These are phyloP conservation scores for Xylocampa areola DNA, from an alignment of 2,888 invertebrate genomes.

Conservation along the genomic window DNA sequence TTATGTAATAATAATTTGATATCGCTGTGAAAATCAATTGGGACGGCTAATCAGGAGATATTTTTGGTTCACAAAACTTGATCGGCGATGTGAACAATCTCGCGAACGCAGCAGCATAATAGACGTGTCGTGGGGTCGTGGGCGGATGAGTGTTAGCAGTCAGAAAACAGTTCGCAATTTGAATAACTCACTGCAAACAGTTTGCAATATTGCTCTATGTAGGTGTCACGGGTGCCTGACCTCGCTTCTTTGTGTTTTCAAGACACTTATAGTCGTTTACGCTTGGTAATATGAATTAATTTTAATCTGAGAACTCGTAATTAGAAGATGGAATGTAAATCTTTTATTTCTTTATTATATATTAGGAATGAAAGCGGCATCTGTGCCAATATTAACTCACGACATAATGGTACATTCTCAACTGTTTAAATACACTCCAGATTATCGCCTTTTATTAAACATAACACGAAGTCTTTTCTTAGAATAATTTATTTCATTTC, in stretches of 20 bases:
- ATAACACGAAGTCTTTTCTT: conserved; percentile 4
- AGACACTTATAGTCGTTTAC: conserved; percentile 25
- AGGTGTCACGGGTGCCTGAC: conserved; percentile 38
- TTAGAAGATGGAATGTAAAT: conserved; percentile 12
- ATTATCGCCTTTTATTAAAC: conserved; percentile 10
- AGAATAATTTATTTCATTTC: conserved; percentile 7
- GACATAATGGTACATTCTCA: conserved; percentile 9
- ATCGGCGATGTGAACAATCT: conserved; percentile 24
- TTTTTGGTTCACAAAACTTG: conserved; percentile 25
- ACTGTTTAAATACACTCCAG: conserved; percentile 36
- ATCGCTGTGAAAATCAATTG: conserved; percentile 24
- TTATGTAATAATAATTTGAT: conserved; percentile 25
- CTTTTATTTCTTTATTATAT: conserved; percentile 12
- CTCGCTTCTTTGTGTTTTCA: conserved; percentile 40
- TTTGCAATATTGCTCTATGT: conserved; percentile 46
- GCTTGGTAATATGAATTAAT: conserved; percentile 5
- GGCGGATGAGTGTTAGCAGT: conserved; percentile 44
- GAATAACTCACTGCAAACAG: conserved; percentile 54
- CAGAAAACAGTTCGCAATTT: conserved; percentile 46
- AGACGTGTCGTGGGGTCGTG: conserved; percentile 33
- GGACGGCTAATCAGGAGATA: conserved; percentile 37
- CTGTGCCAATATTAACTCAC: conserved; percentile 19
- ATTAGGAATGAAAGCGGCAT: not conserved
- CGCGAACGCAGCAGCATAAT: conserved; percentile 14
- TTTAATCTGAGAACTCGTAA: not conserved